phyloP scores from a whole-genome alignment of 2,113 vertebrate species.

The Elanus axillaris region DNA sequence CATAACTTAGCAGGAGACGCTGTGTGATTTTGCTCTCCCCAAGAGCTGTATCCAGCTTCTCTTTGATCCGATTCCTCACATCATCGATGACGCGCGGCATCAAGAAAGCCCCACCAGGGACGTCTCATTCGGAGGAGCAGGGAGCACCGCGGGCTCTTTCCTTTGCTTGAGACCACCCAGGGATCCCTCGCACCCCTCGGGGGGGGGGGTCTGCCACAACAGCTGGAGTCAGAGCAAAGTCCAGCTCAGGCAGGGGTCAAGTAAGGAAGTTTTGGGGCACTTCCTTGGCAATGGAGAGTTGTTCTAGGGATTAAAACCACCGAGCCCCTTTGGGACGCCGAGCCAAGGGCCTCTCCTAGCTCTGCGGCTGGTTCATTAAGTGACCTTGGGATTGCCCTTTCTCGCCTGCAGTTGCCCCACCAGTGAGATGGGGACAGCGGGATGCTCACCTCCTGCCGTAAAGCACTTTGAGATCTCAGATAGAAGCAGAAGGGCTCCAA shows the following conservation, averaged over 20 bases:
- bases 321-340: background rate
- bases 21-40: background rate
- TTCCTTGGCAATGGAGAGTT: background rate
- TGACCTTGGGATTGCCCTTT: background rate
- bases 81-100: background rate
- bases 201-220: background rate
- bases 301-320: too few species aligned
- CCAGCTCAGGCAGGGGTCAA: background rate
- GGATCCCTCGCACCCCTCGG: background rate
- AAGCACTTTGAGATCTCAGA: background rate
- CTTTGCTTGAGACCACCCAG: background rate
- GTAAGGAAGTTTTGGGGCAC: background rate
- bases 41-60: background rate
- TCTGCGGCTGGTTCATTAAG: background rate
- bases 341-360: background rate
- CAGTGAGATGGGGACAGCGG: accelerated
- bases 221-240: background rate
- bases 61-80: background rate
- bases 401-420: background rate
- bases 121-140: background rate
- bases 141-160: background rate
- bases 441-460: background rate
- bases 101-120: background rate
- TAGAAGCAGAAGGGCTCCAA: background rate
- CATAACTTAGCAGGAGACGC: background rate